phyloP scores from a whole-genome alignment of 2,113 vertebrate genomes.

The Cyphomyrus discorhynchus region DNA sequence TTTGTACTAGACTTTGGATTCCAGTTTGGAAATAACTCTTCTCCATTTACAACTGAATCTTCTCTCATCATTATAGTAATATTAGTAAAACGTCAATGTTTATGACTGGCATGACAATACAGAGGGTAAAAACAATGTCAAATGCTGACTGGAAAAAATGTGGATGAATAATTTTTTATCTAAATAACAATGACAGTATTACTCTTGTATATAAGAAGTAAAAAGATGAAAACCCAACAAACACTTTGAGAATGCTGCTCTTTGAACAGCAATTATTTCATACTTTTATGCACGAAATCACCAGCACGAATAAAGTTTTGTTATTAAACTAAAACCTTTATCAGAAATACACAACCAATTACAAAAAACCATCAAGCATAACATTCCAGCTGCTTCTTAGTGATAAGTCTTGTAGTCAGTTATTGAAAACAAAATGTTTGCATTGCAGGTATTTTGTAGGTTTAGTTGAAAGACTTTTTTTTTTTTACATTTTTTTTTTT shows the following conservation, averaged over 20 bases:
- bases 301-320: conserved; percentile 8
- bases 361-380: conserved; percentile 9
- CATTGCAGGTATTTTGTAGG: not conserved
- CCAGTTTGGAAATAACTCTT: not conserved
- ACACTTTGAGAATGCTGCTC: not conserved
- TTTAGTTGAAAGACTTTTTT: not conserved
- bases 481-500: not conserved
- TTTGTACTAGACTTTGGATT: not conserved
- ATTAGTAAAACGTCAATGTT: not conserved
- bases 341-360: conserved; percentile 13
- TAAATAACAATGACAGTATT: not conserved
- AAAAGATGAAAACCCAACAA: not conserved
- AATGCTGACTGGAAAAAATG: not conserved
- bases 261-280: not conserved
- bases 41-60: not conserved
- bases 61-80: not conserved
- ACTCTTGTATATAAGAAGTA: not conserved
- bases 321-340: conserved; percentile 2
- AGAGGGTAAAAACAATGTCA: not conserved
- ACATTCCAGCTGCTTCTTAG: not conserved
- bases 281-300: not conserved
- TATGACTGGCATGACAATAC: not conserved
- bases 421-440: conserved; percentile 11
- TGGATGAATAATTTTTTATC: not conserved
- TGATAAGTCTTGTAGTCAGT: conserved; percentile 9